These are phyloP conservation scores for Aleadryas rufinucha DNA, from an alignment of 2,113 vertebrate species.

Conservation along the genomic window DNA sequence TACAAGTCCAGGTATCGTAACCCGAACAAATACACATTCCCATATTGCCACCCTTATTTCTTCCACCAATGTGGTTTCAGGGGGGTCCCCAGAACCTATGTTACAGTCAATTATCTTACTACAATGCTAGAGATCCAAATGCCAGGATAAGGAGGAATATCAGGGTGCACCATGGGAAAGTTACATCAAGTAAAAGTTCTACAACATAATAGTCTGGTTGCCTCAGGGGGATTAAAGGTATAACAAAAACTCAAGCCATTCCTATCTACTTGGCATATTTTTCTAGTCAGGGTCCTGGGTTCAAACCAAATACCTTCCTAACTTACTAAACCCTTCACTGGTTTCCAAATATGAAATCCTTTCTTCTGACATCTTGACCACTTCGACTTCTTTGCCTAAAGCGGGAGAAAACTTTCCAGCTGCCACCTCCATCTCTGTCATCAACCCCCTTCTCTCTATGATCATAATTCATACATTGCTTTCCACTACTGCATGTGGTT, in stretches of 20 bases:
- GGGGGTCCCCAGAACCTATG: background rate
- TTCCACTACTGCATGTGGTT: background rate
- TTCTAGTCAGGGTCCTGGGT: background rate
- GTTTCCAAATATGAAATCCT: background rate
- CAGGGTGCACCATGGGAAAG: background rate
- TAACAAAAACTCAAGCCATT: background rate
- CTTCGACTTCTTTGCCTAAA: background rate
- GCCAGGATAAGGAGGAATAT: background rate
- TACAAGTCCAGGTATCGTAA: background rate
- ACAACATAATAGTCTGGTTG: background rate
- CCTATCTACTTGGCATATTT: background rate
- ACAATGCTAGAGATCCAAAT: background rate
- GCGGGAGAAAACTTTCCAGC: background rate
- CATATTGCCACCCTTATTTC: background rate
- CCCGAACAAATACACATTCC: background rate
- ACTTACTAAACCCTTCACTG: background rate
- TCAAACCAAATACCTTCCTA: background rate
- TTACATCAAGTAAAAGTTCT: background rate
- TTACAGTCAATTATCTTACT: background rate
- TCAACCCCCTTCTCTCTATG: background rate
- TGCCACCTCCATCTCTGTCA: background rate
- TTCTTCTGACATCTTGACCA: background rate
- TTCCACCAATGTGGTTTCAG: background rate
- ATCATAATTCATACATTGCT: fast-evolving
- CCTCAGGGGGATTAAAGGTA: background rate